Evolutionary conservation across 2,888 invertebrate species (phyloP), one percentile per base, ranked within the genome.

Genomic region (Lysandra coridon): DNA sequence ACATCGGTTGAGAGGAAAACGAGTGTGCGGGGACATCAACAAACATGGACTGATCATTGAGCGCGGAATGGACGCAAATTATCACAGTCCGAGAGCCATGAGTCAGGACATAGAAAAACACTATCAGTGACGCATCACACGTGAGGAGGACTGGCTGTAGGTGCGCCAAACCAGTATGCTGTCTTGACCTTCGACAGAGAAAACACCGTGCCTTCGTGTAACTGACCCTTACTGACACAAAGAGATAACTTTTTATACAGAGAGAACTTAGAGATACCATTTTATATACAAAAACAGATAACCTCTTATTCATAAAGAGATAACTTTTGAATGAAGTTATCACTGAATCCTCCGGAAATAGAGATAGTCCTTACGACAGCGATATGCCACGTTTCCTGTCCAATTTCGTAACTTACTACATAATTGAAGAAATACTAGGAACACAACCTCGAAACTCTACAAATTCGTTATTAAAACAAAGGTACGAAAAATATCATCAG

Each of bases 81-180:
- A 91, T 91, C 91, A 91, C 87, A 87, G 87, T 84, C 88, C 87
- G 88, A 81, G 83, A 86, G 84, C 80, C 84, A 85, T 93, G 93
- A 94, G 88, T 93, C 93, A 93, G 85, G 83, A 89, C 90, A 88
- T 87, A 90, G 86, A 88, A 87, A 91, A 92, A 92, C 90, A 91
- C 86, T 88, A 88, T 88, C 87, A 87, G 88, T 86, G 92, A 93
- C 92, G 88, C 92, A 92, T 89, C 86, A 84, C 82, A 84, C 86
- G 84, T 80, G 81, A 89, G 88, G 86, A 87, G 88, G 86, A 87
- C 87, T 86, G 86, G 85, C 82, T 84, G 86, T 87, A 89, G 91
- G 88, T 87, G 91, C 85, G 91, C 86, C 88, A 82, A 85, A 86
- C 84, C 84, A 85, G 86, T 85, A 85, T 82, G 83, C 83, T 85